phyloP scores from a whole-genome alignment of 1,140 invertebrate genomes.

The Probaryconus sp. region DNA sequence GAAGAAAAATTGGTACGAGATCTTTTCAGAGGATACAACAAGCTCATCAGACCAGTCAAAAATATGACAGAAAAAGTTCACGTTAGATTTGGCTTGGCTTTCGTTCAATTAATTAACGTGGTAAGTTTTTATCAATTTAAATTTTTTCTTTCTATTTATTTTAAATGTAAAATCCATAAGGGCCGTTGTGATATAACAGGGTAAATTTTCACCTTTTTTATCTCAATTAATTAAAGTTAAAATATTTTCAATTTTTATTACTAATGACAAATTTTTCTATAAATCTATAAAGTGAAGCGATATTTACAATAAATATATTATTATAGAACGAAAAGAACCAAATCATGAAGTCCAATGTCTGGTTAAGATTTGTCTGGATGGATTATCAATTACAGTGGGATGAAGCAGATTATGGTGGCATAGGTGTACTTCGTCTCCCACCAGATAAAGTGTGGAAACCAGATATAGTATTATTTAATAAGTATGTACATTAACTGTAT shows the following conservation, averaged over 20 bases:
- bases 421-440: conserved; percentile 94
- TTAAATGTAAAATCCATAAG: too few species aligned
- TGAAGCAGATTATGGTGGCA: conserved; percentile 98
- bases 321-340: conserved; percentile 99
- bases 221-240: background rate
- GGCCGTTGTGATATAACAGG: too few species aligned
- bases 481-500: conserved; percentile 87
- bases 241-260: background rate
- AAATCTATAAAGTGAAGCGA: too few species aligned
- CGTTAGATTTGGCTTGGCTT: conserved; percentile 96
- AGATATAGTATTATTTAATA: conserved; percentile 99
- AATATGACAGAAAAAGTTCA: conserved; percentile 98
- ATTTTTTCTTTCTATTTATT: too few species aligned
- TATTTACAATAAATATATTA: background rate
- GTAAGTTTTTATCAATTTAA: conserved; percentile 80
- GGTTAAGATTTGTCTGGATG: conserved; percentile 97
- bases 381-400: conserved; percentile 99
- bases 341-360: conserved; percentile 99
- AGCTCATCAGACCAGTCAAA: conserved; percentile 97
- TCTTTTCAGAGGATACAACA: conserved; percentile 99
- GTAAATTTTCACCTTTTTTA: too few species aligned
- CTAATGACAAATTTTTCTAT: background rate
- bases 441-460: conserved; percentile 99
- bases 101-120: conserved; percentile 99
- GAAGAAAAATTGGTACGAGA: conserved; percentile 97